A percentile compares a stretch with the other conserved stretches of the same genome.
Conservation (phyloP, 2,797 vertebrate species). For the Heliangelus exortis region DNA sequence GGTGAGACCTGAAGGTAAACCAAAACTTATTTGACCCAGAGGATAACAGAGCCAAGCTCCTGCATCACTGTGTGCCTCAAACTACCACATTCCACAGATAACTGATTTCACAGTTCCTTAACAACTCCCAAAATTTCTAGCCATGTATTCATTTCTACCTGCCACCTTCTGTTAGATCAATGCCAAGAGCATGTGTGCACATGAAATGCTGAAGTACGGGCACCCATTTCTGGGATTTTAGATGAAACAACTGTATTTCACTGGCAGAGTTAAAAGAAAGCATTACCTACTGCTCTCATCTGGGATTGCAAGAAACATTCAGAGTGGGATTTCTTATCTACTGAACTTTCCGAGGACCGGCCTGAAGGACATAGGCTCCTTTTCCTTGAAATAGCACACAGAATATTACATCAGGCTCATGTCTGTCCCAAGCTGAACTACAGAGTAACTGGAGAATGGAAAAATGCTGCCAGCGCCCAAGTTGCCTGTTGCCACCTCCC, state of each 20-base stretch:
- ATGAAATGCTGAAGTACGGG: not conserved
- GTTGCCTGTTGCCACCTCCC: constrained; percentile 58
- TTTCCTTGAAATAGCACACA: constrained; percentile 57
- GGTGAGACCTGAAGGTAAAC: not conserved
- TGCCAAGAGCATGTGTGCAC: fast-evolving
- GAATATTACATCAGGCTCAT: constrained; percentile 41
- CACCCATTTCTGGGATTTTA: not conserved
- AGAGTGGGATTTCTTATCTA: constrained; percentile 37
- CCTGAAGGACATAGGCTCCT: not conserved
- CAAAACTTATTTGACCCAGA: not conserved
- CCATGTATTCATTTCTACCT: not conserved
- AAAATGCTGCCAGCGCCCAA: constrained; percentile 32
- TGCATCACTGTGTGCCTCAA: not conserved
- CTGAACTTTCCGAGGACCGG: not conserved
- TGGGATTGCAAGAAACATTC: not conserved
- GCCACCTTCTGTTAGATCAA: not conserved
- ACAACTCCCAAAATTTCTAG: not conserved
- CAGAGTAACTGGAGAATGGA: constrained; percentile 59
- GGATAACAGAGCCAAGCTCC: not conserved
- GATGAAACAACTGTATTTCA: not conserved
- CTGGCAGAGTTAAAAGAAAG: not conserved
- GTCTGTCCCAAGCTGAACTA: constrained; percentile 64
- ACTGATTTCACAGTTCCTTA: not conserved
- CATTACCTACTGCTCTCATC: not conserved
- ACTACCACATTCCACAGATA: not conserved